phyloP scores from a whole-genome alignment of 2,113 vertebrate genomes.

The Mirounga angustirostris region DNA sequence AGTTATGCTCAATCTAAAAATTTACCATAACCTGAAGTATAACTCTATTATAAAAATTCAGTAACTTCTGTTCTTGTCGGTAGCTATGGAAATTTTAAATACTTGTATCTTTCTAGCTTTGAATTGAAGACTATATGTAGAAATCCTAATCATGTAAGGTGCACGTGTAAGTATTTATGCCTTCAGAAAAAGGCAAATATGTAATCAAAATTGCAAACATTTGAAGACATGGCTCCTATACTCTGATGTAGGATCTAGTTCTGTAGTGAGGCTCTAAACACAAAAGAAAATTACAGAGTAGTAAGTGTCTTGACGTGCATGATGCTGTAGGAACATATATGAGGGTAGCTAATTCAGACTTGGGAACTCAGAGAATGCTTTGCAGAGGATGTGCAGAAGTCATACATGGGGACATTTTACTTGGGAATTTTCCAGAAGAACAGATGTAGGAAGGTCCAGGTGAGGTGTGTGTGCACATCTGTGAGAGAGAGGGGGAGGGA shows the following conservation, averaged over 20 bases:
- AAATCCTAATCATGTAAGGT: neutral
- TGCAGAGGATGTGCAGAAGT: neutral
- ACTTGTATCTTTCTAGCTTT: neutral
- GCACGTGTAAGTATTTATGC: neutral
- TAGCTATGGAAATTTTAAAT: neutral
- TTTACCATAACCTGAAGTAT: neutral
- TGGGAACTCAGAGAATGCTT: neutral
- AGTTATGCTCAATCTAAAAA: conserved; percentile 19
- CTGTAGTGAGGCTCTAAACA: neutral
- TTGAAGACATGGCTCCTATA: neutral
- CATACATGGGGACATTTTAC: neutral
- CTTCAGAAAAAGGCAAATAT: neutral
- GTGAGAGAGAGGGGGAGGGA: neutral
- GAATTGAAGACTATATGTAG: neutral
- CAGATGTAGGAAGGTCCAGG: neutral
- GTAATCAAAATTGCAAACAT: neutral
- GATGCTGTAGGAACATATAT: neutral
- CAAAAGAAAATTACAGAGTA: neutral
- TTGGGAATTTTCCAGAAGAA: neutral
- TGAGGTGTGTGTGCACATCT: neutral
- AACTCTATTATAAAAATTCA: neutral
- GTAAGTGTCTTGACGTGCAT: neutral
- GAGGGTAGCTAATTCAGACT: neutral
- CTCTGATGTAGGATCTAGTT: neutral
- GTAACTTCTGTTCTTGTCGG: neutral